Evolutionary conservation across 1,140 invertebrate genomes (phyloP).

Genomic region (Drosophila nigromelanica): DNA sequence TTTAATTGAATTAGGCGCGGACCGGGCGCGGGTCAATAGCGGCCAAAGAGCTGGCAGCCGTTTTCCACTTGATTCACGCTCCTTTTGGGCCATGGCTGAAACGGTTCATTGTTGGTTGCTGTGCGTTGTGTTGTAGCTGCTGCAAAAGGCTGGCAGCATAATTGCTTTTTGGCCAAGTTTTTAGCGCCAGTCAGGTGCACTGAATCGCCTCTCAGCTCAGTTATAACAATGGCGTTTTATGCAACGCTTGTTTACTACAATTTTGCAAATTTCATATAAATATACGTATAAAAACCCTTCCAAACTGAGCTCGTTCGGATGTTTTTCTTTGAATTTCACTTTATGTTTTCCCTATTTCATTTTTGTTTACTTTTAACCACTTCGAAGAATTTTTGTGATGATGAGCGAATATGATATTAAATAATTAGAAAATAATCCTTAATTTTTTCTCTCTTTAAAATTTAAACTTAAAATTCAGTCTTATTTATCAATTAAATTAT

Average conservation of each 20-base stretch:
- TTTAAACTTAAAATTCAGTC: no score
- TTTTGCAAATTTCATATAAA: background rate
- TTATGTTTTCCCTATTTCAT: no score
- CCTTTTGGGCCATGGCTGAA: conserved; percentile 2
- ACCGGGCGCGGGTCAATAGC: conserved; percentile 19
- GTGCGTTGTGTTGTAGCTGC: conserved; percentile 4
- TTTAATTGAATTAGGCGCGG: conserved; percentile 45
- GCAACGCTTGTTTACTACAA: background rate
- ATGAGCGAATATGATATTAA: no score
- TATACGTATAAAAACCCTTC: no score
- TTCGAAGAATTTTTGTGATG: no score
- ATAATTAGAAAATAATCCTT: no score
- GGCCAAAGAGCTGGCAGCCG: background rate
- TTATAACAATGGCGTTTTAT: conserved; percentile 3
- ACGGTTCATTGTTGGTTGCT: conserved; percentile 9
- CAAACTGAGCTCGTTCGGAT: no score
- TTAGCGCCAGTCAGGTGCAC: background rate
- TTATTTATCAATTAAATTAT: background rate
- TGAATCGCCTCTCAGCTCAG: background rate
- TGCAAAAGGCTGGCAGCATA: conserved; percentile 1
- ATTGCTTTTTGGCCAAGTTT: conserved; percentile 20
- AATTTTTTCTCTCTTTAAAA: no score
- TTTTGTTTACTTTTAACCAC: no score
- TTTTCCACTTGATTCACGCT: conserved; percentile 9
- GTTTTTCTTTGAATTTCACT: no score